phyloP scores from a whole-genome alignment of 2,888 invertebrate genomes.

The Tanypteryx hageni region DNA sequence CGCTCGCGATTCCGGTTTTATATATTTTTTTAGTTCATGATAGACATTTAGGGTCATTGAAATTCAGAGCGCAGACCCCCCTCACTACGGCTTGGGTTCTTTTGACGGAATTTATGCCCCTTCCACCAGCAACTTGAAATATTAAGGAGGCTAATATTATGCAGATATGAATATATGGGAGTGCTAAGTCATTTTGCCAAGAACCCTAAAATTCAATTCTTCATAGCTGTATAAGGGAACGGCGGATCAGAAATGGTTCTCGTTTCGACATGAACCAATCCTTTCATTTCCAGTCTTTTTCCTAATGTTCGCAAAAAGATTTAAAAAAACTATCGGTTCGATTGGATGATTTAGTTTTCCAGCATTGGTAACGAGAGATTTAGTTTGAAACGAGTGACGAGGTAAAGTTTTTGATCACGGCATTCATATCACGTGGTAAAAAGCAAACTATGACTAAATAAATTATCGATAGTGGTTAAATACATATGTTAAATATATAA shows the following conservation, averaged over 20 bases:
- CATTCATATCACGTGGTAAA: no score
- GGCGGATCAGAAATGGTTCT: background rate
- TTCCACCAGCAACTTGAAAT: background rate
- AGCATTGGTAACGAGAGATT: no score
- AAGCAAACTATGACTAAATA: no score
- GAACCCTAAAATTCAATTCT: background rate
- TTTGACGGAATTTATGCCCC: background rate
- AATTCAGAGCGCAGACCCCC: background rate
- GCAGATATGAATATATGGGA: slow-evolving; percentile 21
- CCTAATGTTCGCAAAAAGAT: no score
- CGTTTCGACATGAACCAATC: background rate
- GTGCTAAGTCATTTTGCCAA: slow-evolving; percentile 8
- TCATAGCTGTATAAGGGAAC: background rate
- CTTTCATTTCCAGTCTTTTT: no score
- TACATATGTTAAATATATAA: no score
- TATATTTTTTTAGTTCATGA: background rate
- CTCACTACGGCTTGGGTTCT: background rate
- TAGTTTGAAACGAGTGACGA: no score
- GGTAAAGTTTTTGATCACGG: no score
- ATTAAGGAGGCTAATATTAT: background rate
- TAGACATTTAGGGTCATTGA: background rate
- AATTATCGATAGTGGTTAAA: no score
- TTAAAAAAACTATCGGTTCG: no score
- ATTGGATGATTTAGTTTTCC: no score
- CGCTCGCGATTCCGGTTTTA: no score